phyloP scores from a whole-genome alignment of 2,797 vertebrate species.

The Sebastiscus albofasciatus region DNA sequence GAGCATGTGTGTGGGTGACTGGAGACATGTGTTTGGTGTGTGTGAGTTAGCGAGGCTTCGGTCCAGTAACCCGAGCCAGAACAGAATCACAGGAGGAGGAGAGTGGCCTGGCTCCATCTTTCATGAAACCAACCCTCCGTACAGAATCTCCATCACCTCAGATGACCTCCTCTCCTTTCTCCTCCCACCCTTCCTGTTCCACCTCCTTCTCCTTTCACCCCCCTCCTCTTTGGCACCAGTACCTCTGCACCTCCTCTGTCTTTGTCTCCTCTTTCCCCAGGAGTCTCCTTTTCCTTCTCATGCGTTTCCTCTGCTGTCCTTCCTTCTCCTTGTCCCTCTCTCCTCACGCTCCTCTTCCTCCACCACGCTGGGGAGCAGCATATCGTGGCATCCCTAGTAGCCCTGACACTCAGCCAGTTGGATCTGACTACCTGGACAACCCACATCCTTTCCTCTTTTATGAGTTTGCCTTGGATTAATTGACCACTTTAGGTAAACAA shows the following conservation, averaged over 20 bases:
- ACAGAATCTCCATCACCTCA: conserved; percentile 70
- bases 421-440: conserved; percentile 61
- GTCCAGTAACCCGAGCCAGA: conserved; percentile 59
- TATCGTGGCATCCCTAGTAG: conserved; percentile 52
- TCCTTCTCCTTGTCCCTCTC: not conserved
- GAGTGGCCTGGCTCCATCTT: conserved; percentile 65
- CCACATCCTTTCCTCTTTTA: conserved; percentile 71
- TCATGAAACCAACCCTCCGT: conserved; percentile 64
- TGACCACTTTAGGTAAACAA: conserved; percentile 76
- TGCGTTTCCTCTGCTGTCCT: conserved; percentile 5
- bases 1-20: conserved; percentile 52
- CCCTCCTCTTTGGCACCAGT: conserved; percentile 20
- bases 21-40: conserved; percentile 50
- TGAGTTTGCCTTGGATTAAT: conserved; percentile 72
- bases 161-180: conserved; percentile 58
- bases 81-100: conserved; percentile 67
- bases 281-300: conserved; percentile 19
- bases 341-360: conserved; percentile 9
- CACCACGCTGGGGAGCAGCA: conserved; percentile 24
- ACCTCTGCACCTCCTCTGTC: conserved; percentile 5
- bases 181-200: conserved; percentile 18
- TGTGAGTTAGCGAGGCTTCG: conserved; percentile 40
- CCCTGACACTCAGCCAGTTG: conserved; percentile 56
- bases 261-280: conserved; percentile 2
- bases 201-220: conserved; percentile 10